Base-by-base conservation (phyloP, 1,140 invertebrate species). In the Phocides pigmalion region DNA sequence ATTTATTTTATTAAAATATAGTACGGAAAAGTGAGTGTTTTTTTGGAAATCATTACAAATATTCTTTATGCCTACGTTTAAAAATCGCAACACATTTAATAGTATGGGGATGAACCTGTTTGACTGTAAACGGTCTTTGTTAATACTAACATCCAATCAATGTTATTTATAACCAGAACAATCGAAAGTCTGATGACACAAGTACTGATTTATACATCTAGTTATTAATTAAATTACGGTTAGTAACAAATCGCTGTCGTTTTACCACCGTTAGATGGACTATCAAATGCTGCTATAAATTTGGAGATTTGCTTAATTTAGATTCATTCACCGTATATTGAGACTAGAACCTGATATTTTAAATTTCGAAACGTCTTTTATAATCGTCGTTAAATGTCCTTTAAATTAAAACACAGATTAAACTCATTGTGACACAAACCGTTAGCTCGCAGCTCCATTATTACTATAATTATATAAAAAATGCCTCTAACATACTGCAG, bases 301-400 rank as follows among this genome's bases (percentile, higher is more conserved):
- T 79, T 53, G 37, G 42, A 81, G 82, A 76, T 84, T 82, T 76
- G 72, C 74, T 72, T 82, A 74, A 81, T 78, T 84, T 79, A 66
- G 14, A 56, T 66, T 75, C 70, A 68, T 66, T 74, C 68, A 78
- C 71, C 66, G 63, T 62, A 47, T 49, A 47, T 12, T 69, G 11
- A 53, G 32, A 4, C n/a, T 4, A 39, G 3, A 22, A 47, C 20
- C 11, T 17, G 20, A 25, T 58, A 14, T 58, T 44, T 58, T 44
- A 28, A 58, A 28, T 46, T 12, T 59, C 6, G 22, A 46, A 46
- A 46, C 25, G 41, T 59, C 32, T 44, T 46, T 59, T 46, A 35
- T 25, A 44, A 59, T 32, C 14, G 39, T 46, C 41, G 9, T 58
- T 37, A 44, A 28, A 19, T 44, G 20, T 41, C 51, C 37, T 58